phyloP scores from a whole-genome alignment of 2,888 invertebrate genomes.

The Caenorhabditis sp. region DNA sequence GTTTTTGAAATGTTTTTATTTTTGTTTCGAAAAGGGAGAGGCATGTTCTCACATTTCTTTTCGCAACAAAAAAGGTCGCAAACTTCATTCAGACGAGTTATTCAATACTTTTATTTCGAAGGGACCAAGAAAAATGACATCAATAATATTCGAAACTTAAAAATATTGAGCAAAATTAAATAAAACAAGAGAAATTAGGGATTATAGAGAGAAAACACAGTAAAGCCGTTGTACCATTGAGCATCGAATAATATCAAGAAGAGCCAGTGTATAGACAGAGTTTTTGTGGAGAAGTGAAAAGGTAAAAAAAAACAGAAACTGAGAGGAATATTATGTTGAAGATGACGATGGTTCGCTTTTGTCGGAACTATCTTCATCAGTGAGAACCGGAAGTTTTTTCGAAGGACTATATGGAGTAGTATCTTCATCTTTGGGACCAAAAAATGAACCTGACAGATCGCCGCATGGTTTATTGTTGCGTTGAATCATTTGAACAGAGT shows the following conservation, averaged over 20 bases:
- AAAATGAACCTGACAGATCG: slow-evolving; percentile 14
- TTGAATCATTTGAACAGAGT: slow-evolving; percentile 38
- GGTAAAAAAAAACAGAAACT: not conserved
- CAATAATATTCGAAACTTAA: not conserved
- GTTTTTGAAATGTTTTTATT: not conserved
- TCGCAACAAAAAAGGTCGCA: not conserved
- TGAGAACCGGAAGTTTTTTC: not conserved
- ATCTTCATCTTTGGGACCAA: slow-evolving; percentile 19
- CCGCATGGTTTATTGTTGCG: slow-evolving; percentile 25
- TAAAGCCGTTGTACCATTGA: not conserved
- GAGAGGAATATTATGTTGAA: not conserved
- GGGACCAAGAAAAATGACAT: not conserved
- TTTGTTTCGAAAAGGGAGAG: not conserved
- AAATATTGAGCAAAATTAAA: not conserved
- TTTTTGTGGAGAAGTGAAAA: not conserved
- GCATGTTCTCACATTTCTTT: not conserved
- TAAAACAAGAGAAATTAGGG: not conserved
- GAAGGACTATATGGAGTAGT: slow-evolving; percentile 16
- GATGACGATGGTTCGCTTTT: not conserved
- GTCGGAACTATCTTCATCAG: slow-evolving; percentile 1
- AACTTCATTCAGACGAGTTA: not conserved
- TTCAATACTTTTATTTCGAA: too few species aligned
- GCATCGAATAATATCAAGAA: not conserved
- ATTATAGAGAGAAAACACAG: not conserved
- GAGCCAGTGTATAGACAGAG: not conserved